These are phyloP conservation scores for Drosophila stalkeri DNA, from an alignment of 2,888 invertebrate genomes.

Conservation along the genomic window DNA sequence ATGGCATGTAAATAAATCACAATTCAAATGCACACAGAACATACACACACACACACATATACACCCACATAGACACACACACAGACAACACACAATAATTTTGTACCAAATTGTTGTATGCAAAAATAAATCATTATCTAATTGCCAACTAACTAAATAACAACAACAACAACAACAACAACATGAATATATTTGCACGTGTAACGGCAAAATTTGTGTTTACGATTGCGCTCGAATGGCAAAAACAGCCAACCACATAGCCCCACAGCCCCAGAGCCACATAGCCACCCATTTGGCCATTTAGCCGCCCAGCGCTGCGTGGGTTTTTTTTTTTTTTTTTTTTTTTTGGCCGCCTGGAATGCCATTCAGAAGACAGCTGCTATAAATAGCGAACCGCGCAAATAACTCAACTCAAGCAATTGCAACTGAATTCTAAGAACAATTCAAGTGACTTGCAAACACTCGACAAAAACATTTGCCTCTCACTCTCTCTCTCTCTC, in stretches of 20 bases:
- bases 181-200: constrained; percentile 66
- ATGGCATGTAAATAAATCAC: constrained; percentile 66
- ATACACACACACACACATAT: constrained; percentile 13
- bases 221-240: constrained; percentile 57
- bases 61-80: constrained; percentile 11
- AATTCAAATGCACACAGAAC: constrained; percentile 42
- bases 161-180: constrained; percentile 55
- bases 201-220: constrained; percentile 66
- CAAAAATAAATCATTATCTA: constrained; percentile 78
- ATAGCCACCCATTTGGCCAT: constrained; percentile 8
- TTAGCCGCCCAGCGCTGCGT: constrained; percentile 29
- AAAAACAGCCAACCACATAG: background rate
- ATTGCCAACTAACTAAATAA: constrained; percentile 63
- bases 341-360: constrained; percentile 47
- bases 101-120: constrained; percentile 47
- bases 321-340: constrained; percentile 13
- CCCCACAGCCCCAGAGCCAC: background rate
- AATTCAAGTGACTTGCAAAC: constrained; percentile 46
- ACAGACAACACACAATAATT: constrained; percentile 26
- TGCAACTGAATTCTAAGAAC: constrained; percentile 52
- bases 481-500: no score
- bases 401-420: constrained; percentile 50
- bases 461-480: constrained; percentile 21
- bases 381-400: constrained; percentile 62
- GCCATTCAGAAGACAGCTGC: constrained; percentile 66